Percentiles rank a stretch among this genome's conserved stretches.
Evolutionary conservation across 1,140 invertebrate species (phyloP).

Genomic region (Platyura marginata): DNA sequence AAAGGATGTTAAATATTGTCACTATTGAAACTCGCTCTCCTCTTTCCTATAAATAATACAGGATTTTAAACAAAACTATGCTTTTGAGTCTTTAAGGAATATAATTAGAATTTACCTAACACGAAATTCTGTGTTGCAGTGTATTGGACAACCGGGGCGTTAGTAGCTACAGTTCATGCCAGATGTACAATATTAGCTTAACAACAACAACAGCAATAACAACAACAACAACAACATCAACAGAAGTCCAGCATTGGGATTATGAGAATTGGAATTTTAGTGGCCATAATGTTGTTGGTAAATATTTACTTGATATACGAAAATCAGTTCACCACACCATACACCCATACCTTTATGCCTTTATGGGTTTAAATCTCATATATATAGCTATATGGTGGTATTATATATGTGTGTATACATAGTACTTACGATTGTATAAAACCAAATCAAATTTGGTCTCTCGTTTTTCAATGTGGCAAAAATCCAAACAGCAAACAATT

Average conservation of each 20-base stretch:
- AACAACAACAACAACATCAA: too few species aligned
- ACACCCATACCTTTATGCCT: too few species aligned
- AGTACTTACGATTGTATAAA: too few species aligned
- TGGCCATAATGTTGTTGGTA: slow-evolving; percentile 2
- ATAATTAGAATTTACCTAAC: slow-evolving; percentile 1
- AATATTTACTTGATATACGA: background rate
- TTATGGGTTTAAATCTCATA: too few species aligned
- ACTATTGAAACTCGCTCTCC: too few species aligned
- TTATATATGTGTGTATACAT: too few species aligned
- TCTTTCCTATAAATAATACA: too few species aligned
- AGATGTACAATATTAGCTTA: slow-evolving; percentile 21
- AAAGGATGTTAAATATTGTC: too few species aligned
- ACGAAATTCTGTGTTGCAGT: slow-evolving; percentile 6
- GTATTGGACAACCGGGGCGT: slow-evolving; percentile 15
- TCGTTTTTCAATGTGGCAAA: background rate
- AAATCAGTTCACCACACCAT: too few species aligned
- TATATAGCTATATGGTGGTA: too few species aligned
- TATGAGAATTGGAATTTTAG: slow-evolving; percentile 2
- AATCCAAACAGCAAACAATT: background rate
- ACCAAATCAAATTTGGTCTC: background rate
- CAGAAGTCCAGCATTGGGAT: slow-evolving; percentile 12
- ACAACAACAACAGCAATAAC: too few species aligned
- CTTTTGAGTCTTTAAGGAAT: background rate
- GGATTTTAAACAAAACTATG: too few species aligned
- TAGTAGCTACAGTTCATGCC: slow-evolving; percentile 17